phyloP scores from a whole-genome alignment of 2,888 invertebrate species.

The Pammene aurita region DNA sequence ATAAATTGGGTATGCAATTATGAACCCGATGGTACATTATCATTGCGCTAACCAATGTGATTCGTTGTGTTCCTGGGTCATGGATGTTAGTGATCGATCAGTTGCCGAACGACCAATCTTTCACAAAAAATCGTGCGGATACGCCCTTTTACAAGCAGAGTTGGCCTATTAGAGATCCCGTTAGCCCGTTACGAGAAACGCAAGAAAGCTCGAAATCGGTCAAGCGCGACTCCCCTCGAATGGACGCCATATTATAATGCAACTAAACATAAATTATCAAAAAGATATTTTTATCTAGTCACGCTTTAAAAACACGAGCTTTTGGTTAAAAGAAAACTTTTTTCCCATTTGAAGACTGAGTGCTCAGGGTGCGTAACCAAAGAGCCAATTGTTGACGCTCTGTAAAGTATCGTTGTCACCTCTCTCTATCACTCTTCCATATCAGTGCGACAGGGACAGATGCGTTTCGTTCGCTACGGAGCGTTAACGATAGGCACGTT shows the following conservation, averaged over 20 bases:
- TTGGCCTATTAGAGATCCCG: constrained; percentile 21
- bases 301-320: constrained; percentile 20
- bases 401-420: too few species aligned
- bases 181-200: constrained; percentile 28
- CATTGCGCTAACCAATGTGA: not conserved
- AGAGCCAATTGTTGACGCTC: too few species aligned
- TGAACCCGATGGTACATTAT: not conserved
- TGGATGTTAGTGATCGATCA: constrained; percentile 15
- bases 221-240: constrained; percentile 34
- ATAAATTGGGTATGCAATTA: too few species aligned
- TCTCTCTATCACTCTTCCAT: too few species aligned
- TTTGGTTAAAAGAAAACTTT: not conserved
- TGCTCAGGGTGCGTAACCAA: too few species aligned
- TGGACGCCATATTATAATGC: constrained; percentile 21
- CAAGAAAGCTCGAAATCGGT: constrained; percentile 33
- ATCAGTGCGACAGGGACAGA: too few species aligned
- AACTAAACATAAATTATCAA: constrained; percentile 28
- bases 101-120: not conserved
- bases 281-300: constrained; percentile 21
- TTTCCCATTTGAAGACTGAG: not conserved
- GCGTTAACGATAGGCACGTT: too few species aligned
- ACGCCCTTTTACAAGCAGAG: not conserved
- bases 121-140: not conserved
- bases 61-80: constrained; percentile 28
- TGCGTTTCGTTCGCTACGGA: too few species aligned